Conservation (phyloP, 1,140 invertebrate species). For the Tachypleus tridentatus region DNA sequence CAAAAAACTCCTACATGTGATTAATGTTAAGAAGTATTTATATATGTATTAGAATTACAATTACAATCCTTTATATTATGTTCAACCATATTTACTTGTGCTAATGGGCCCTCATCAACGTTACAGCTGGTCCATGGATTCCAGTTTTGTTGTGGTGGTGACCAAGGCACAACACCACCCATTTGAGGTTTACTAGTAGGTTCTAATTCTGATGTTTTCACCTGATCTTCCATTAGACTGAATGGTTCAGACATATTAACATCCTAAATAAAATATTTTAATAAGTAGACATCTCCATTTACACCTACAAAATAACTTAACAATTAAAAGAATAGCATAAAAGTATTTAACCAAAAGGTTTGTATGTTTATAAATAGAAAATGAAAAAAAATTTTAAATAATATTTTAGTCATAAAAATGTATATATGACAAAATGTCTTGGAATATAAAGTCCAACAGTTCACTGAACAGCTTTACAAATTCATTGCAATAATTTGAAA, state of each 20-base stretch:
- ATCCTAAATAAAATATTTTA: slow-evolving; percentile 19
- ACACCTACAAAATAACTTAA: too few relatives aligned
- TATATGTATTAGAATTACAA: slow-evolving; percentile 4
- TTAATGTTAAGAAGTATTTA: not conserved
- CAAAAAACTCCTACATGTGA: slow-evolving; percentile 1
- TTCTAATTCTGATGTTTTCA: slow-evolving; percentile 46
- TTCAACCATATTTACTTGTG: slow-evolving; percentile 42
- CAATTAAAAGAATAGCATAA: too few relatives aligned
- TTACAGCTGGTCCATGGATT: slow-evolving; percentile 90
- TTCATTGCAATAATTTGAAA: too few relatives aligned
- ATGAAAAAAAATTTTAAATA: too few relatives aligned
- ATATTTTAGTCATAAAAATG: too few relatives aligned
- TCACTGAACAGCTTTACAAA: too few relatives aligned
- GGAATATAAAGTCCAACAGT: too few relatives aligned
- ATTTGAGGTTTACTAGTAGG: slow-evolving; percentile 41
- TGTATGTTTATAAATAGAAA: too few relatives aligned
- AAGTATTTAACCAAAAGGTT: too few relatives aligned
- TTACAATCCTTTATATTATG: slow-evolving; percentile 5
- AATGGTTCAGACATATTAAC: slow-evolving; percentile 29
- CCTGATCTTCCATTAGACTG: slow-evolving; percentile 40
- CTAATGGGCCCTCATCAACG: slow-evolving; percentile 84
- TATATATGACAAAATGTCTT: too few relatives aligned
- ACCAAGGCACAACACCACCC: slow-evolving; percentile 81
- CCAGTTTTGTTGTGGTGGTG: slow-evolving; percentile 88
- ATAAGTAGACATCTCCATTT: slow-evolving; percentile 15